Percentiles rank a stretch among this genome's conserved stretches.
phyloP scores from a whole-genome alignment of 2,888 invertebrate species.

The Drosophila leonis region DNA sequence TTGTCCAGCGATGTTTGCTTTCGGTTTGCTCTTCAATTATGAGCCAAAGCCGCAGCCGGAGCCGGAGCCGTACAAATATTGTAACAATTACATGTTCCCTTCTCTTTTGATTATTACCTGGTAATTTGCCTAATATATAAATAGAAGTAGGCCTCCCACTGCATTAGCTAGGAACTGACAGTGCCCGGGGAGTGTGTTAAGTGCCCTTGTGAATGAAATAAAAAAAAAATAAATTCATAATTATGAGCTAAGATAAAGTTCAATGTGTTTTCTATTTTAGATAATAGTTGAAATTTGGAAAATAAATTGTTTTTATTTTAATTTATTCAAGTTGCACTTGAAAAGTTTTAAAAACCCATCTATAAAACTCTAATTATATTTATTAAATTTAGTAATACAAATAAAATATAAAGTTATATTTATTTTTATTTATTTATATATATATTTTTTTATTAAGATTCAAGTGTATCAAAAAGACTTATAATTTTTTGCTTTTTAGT shows the following conservation, averaged over 20 bases:
- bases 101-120: constrained; percentile 74
- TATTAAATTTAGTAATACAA: too few species aligned
- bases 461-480: too few species aligned
- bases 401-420: too few species aligned
- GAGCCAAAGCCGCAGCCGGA: constrained; percentile 26
- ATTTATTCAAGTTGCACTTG: background rate
- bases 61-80: constrained; percentile 63
- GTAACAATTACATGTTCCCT: constrained; percentile 74
- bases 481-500: too few species aligned
- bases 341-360: too few species aligned
- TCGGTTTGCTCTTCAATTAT: constrained; percentile 73
- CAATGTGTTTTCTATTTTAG: background rate
- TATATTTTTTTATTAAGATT: too few species aligned
- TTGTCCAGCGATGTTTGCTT: constrained; percentile 55
- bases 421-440: too few species aligned
- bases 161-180: constrained; percentile 48
- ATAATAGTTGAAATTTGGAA: background rate
- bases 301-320: background rate
- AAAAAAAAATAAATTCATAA: background rate
- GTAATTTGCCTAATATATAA: constrained; percentile 77
- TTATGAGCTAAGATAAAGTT: background rate
- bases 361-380: too few species aligned
- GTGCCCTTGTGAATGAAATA: background rate
- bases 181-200: constrained; percentile 20
- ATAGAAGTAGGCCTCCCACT: constrained; percentile 64